Conservation (phyloP, 2,113 vertebrate species). For the Natator depressus region DNA sequence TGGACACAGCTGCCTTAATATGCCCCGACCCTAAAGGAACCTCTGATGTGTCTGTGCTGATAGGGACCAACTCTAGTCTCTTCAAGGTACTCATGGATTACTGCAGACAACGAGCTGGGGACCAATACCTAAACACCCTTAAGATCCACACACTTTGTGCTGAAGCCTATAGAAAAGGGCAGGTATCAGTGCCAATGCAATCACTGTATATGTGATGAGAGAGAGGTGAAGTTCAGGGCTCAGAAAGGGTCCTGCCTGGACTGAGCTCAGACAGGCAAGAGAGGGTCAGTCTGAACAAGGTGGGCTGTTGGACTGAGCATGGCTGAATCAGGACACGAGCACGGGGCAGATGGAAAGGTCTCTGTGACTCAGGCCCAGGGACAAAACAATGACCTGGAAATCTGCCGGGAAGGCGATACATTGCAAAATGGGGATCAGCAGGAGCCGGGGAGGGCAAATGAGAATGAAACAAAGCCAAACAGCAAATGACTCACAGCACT, state of each 20-base stretch:
- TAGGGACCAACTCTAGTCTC: too few relatives aligned
- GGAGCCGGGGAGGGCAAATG: accelerated
- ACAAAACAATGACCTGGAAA: background rate
- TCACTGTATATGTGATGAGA: too few relatives aligned
- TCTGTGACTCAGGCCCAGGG: background rate
- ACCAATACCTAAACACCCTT: too few relatives aligned
- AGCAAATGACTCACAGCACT: background rate
- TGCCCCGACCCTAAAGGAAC: too few relatives aligned
- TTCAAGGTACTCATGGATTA: too few relatives aligned
- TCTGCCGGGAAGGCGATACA: background rate
- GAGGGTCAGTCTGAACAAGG: background rate
- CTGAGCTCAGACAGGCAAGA: background rate
- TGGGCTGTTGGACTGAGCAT: background rate
- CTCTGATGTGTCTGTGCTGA: too few relatives aligned
- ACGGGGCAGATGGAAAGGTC: background rate
- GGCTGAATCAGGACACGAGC: background rate
- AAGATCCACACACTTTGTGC: too few relatives aligned
- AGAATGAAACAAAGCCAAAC: background rate
- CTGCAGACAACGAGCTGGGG: too few relatives aligned
- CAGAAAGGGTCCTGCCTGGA: background rate
- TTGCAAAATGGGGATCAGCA: background rate
- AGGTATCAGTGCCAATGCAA: background rate
- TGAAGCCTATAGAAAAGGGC: background rate
- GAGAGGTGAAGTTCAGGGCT: background rate
- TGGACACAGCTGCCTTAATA: too few relatives aligned